phyloP scores from a whole-genome alignment of 2,113 vertebrate species.

The Orientallactaga bullata region DNA sequence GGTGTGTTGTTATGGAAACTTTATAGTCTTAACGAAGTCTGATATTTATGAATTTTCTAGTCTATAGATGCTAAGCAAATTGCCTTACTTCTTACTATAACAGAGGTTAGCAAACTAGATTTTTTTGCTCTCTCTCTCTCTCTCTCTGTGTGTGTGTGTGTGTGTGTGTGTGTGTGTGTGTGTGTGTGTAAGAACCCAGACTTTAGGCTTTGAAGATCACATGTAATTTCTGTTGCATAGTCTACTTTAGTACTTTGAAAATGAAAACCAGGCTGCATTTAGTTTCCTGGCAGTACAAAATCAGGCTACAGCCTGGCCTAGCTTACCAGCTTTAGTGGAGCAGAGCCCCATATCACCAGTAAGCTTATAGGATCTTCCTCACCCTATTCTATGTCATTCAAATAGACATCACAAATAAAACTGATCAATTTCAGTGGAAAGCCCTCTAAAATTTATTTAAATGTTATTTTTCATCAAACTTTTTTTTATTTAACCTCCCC shows the following conservation, averaged over 20 bases:
- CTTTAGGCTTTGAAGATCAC: not conserved
- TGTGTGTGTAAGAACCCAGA: not conserved
- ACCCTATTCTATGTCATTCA: not conserved
- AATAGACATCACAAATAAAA: not conserved
- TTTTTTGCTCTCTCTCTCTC: not conserved
- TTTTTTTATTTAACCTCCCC: not conserved
- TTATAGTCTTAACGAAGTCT: not conserved
- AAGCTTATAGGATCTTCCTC: not conserved
- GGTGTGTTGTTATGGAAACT: not conserved
- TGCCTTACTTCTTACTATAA: not conserved
- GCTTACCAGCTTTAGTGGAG: not conserved
- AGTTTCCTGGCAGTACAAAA: not conserved
- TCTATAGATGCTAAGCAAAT: not conserved
- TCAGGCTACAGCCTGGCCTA: accelerated
- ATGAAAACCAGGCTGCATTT: not conserved
- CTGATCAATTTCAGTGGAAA: not conserved
- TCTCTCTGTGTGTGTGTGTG: no score
- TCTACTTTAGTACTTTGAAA: not conserved
- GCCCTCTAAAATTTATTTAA: conserved; percentile 10
- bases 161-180: no score
- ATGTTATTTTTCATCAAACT: not conserved
- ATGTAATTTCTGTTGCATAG: not conserved
- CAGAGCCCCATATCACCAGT: not conserved
- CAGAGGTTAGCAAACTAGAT: not conserved
- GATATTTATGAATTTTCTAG: not conserved